Evolutionary conservation across 2,888 invertebrate species (phyloP).

Genomic region (Empis stercorea): DNA sequence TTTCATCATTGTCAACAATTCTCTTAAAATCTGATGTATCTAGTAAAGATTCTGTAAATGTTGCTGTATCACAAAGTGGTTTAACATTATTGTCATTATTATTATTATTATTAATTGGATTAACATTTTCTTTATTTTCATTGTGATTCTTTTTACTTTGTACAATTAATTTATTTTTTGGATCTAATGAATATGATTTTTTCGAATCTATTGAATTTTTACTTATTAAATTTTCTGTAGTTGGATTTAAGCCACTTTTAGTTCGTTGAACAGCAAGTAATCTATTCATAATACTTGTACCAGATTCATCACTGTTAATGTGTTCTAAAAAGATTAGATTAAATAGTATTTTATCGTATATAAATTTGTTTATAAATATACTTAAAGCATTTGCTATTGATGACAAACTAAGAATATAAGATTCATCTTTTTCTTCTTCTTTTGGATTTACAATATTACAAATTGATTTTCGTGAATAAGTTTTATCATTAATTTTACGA

Average conservation of each 20-base stretch:
- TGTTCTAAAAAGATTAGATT: constrained; percentile 20
- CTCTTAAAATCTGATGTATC: constrained; percentile 13
- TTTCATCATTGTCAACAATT: not conserved
- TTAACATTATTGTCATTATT: too few relatives aligned
- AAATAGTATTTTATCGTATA: not conserved
- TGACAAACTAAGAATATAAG: constrained; percentile 27
- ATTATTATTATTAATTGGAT: constrained; percentile 13
- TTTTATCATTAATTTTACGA: too few relatives aligned
- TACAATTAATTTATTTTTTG: constrained; percentile 4
- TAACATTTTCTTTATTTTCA: constrained; percentile 26
- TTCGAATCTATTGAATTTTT: not conserved
- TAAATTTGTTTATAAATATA: too few relatives aligned
- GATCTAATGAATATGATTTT: not conserved
- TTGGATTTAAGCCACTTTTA: constrained; percentile 9
- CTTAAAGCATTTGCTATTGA: constrained; percentile 29
- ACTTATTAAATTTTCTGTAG: constrained; percentile 3
- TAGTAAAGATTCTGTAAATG: constrained; percentile 29
- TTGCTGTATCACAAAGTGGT: constrained; percentile 24
- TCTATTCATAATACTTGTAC: constrained; percentile 20
- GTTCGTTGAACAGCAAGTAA: constrained; percentile 15
- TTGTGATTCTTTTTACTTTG: constrained; percentile 9
- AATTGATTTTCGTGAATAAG: too few relatives aligned
- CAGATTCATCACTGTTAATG: constrained; percentile 24
- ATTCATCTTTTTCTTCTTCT: constrained; percentile 15
- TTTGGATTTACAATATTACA: too few relatives aligned